These are phyloP conservation scores for Anastrepha obliqua DNA, from an alignment of 1,140 invertebrate species.

Conservation along the genomic window DNA sequence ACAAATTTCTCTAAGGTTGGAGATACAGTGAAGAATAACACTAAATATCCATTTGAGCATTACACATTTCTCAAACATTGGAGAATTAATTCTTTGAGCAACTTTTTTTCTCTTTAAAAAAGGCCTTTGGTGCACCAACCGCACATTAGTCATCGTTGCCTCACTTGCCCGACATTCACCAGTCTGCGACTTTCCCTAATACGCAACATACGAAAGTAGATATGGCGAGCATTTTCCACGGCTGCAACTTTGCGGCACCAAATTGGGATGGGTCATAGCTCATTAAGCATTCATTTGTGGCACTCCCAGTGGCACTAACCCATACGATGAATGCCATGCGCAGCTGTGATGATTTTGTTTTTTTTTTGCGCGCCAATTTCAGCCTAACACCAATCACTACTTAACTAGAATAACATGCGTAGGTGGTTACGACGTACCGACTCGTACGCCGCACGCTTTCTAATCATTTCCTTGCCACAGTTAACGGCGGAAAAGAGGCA, in stretches of 20 bases:
- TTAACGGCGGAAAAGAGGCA: background rate
- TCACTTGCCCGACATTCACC: background rate
- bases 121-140: background rate
- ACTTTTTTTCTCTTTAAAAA: background rate
- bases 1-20: no score
- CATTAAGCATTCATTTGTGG: constrained; percentile 51
- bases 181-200: background rate
- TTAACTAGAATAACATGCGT: constrained; percentile 53
- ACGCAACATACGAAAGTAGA: constrained; percentile 22
- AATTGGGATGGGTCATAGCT: constrained; percentile 51
- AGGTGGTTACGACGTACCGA: constrained; percentile 33
- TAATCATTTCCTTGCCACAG: constrained; percentile 26
- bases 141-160: background rate
- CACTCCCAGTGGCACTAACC: constrained; percentile 35
- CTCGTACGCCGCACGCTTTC: constrained; percentile 37
- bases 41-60: no score
- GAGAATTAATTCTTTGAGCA: no score
- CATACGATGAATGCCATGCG: background rate
- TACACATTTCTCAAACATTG: no score
- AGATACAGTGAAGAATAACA: no score
- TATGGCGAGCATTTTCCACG: constrained; percentile 5
- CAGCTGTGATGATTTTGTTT: background rate
- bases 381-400: constrained; percentile 47
- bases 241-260: constrained; percentile 23
- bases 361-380: background rate